Evolutionary conservation across 2,888 invertebrate genomes (phyloP), one percentile per base, ranked within the genome.

Genomic region (Philhelius pedissequus): DNA sequence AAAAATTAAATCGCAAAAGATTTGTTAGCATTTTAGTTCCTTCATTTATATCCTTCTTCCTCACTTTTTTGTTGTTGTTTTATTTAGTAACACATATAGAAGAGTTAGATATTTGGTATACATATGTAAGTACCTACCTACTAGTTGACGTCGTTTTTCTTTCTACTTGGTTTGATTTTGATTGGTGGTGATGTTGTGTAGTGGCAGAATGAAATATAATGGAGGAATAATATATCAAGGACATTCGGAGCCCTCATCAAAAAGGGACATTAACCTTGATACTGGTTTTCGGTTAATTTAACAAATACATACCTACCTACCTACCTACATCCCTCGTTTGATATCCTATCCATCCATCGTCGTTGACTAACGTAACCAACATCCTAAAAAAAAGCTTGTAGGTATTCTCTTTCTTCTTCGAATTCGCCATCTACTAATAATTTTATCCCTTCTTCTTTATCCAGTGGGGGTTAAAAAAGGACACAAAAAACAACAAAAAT

Each of bases 231-330:
- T 27, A 62, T 74, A 79, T 80, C 84, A 84, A 84, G 84, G 84
- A 60, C 84, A 84, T 76, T 38, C 71, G 32, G 66, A 64, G 70
- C 80, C 84, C 75, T 84, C 80, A 70, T 80, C 80, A 68, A 76
- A 76, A 84, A 80, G 20, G 84, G 75, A 84, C 84, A 62, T 84
- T 84, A 84, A 84, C 84, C 84, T 84, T 84, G 75, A 80, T 76
- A 71, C 80, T 80, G 80, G 80, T 84, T 84, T 54, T 75, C 35
- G 75, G 70, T 80, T 79, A 71, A 71, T 80, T 80, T 68, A 50
- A 80, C 75, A 68, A n/a, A n/a, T 82, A 62, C 73, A 45, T 58
- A 30, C 22, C 35, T 13, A 25, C 25, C 52, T 32, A 43, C 15
- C 5, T 52, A 15, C 11, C 43, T 9, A 8, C 8, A n/a, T 4